A percentile compares a stretch with the other conserved stretches of the same genome.
Conservation (phyloP, 2,888 invertebrate species). For the Drosophila emarginata region DNA sequence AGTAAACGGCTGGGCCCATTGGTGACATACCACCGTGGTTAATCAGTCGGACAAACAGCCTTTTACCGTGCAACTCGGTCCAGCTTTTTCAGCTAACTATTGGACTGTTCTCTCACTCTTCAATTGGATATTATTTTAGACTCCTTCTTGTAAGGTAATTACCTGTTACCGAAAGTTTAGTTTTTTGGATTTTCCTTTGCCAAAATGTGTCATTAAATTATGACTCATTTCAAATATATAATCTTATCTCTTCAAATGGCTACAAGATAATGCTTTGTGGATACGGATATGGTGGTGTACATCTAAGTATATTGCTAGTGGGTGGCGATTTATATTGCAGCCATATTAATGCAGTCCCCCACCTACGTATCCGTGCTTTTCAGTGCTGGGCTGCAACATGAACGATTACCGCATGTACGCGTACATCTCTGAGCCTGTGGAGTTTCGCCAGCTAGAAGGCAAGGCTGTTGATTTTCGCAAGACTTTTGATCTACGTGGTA, state of each 20-base stretch:
- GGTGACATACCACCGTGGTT: slow-evolving; percentile 57
- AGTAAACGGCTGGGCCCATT: slow-evolving; percentile 54
- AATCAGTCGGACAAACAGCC: slow-evolving; percentile 59
- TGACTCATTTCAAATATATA: slow-evolving; percentile 41
- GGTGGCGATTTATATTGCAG: slow-evolving; percentile 26
- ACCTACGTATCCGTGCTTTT: slow-evolving; percentile 38
- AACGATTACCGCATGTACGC: slow-evolving; percentile 58
- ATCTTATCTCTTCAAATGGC: slow-evolving; percentile 39
- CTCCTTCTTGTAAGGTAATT: slow-evolving; percentile 29
- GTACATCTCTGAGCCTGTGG: slow-evolving; percentile 72
- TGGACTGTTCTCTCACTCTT: not conserved
- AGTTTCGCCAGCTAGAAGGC: slow-evolving; percentile 74
- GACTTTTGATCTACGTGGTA: slow-evolving; percentile 78
- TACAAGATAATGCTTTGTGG: slow-evolving; percentile 58
- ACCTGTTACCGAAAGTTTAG: not conserved
- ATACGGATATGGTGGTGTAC: slow-evolving; percentile 27
- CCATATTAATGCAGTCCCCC: slow-evolving; percentile 36
- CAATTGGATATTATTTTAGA: not conserved
- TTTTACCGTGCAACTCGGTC: slow-evolving; percentile 32
- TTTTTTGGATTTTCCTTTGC: not conserved
- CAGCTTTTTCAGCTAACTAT: not conserved
- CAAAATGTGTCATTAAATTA: slow-evolving; percentile 12
- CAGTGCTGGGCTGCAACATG: slow-evolving; percentile 49
- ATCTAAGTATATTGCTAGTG: not conserved
- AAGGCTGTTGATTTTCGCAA: slow-evolving; percentile 73